Base-by-base conservation (phyloP, 2,113 vertebrate species). In the Myiozetetes cayanensis region DNA sequence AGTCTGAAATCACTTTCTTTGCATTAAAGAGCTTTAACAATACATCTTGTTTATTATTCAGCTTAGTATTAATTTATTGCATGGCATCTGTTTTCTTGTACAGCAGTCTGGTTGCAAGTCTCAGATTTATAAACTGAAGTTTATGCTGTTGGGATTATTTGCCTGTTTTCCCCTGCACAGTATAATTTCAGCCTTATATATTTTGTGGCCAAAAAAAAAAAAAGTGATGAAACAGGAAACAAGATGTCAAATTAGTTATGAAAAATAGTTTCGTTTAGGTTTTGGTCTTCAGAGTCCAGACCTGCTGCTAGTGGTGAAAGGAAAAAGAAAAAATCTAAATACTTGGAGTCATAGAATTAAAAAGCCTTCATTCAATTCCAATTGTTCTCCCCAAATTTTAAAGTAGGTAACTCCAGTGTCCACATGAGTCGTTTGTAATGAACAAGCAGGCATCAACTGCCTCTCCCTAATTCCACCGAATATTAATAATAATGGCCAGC, bases 1-100 rank as follows among this genome's bases (percentile, higher is more conserved):
- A 92, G 94, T 95, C 95, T 97, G 83, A 94, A 95, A 90, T 93
- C 95, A 94, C 94, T 77, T 76, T 93, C 76, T 84, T 90, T 89
- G 89, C 83, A 74, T 86, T 95, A 55, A 90, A 90, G 76, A 70
- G 56, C 73, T 84, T 93, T 79, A 95, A 94, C 90, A 96, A 91
- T 93, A 79, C 58, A 23, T 67, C 94, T 92, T 93, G 88, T 78
- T 95, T 96, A 89, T 92, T 94, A 97, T 96, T 94, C 95, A 92
- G 84, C 73, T 87, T 87, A 81, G 95, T 94, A 96, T 94, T 94
- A 96, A 95, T 94, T 93, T 94, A 92, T 92, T 92, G 66, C 93
- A 85, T 85, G 58, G 81, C 94, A 96, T 96, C 91, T 96, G 96
- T 93, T 94, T 95, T 94, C 80, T 52, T 67, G 52, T 74, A 56